A percentile compares a stretch with the other conserved stretches of the same genome.
Evolutionary conservation across 1,140 invertebrate genomes (phyloP).

Genomic region (Rhopalosiphum maidis): DNA sequence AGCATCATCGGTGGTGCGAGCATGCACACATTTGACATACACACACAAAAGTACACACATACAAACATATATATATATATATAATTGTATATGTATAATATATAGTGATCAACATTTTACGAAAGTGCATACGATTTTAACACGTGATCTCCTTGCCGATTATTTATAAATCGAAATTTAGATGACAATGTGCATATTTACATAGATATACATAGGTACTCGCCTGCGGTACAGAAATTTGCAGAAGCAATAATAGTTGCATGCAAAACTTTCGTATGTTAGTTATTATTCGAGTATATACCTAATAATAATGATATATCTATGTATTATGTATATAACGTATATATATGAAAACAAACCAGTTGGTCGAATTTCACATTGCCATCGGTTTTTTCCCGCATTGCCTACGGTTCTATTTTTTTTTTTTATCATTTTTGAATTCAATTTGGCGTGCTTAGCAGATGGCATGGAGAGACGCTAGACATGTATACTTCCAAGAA

Average conservation of each 20-base stretch:
- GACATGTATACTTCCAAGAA: not conserved
- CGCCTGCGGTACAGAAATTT: slow-evolving; percentile 2
- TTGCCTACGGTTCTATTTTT: not conserved
- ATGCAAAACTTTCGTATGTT: not conserved
- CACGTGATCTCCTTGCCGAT: not conserved
- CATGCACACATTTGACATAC: not conserved
- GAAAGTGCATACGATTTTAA: not conserved
- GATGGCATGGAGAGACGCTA: not conserved
- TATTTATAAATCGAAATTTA: not conserved
- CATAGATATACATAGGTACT: not conserved
- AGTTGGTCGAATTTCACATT: slow-evolving; percentile 3
- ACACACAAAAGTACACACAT: too few species aligned
- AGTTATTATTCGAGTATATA: not conserved
- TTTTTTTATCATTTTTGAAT: not conserved
- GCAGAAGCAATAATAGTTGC: not conserved
- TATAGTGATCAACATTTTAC: not conserved
- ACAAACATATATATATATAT: too few species aligned
- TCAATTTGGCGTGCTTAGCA: not conserved
- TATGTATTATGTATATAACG: not conserved
- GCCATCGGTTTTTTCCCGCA: not conserved
- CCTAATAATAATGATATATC: not conserved
- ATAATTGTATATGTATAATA: too few species aligned
- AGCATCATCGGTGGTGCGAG: not conserved
- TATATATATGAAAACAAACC: slow-evolving; percentile 11
- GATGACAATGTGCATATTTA: not conserved